Percentiles rank a stretch among this genome's conserved stretches.
phyloP scores from a whole-genome alignment of 2,113 vertebrate species.

The Ranitomeya variabilis region DNA sequence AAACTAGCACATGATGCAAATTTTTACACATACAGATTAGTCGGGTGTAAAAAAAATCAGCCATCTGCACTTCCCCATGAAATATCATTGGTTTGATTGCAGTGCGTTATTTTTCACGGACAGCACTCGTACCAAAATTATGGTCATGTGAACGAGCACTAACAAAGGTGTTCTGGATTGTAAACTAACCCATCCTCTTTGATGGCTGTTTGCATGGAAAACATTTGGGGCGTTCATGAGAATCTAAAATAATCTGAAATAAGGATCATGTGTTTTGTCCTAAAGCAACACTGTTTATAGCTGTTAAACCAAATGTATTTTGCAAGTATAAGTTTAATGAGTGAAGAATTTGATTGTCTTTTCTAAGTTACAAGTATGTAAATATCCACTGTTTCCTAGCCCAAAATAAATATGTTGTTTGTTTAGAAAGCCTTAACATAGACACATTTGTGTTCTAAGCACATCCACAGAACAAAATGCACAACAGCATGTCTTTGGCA shows the following conservation, averaged over 20 bases:
- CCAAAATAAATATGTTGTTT: constrained; percentile 14
- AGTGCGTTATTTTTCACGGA: no score
- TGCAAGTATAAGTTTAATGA: background rate
- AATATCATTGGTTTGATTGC: no score
- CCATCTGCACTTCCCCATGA: no score
- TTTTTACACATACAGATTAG: no score
- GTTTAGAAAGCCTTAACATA: background rate
- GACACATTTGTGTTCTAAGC: constrained; percentile 49
- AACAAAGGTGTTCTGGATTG: background rate
- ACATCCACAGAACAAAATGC: constrained; percentile 53
- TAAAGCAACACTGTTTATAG: constrained; percentile 10
- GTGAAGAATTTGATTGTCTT: background rate
- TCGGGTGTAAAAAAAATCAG: no score
- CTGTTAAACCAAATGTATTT: background rate
- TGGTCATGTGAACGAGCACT: no score
- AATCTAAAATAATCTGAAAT: background rate
- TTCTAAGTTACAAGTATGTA: background rate
- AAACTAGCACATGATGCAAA: no score
- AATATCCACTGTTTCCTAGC: constrained; percentile 3
- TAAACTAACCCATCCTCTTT: background rate
- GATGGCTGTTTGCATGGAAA: background rate
- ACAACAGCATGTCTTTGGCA: constrained; percentile 63
- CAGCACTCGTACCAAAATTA: no score
- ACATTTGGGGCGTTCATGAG: background rate
- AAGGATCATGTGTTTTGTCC: background rate